Evolutionary conservation across 2,113 vertebrate genomes (phyloP).

Genomic region (Chaenogobius annularis): DNA sequence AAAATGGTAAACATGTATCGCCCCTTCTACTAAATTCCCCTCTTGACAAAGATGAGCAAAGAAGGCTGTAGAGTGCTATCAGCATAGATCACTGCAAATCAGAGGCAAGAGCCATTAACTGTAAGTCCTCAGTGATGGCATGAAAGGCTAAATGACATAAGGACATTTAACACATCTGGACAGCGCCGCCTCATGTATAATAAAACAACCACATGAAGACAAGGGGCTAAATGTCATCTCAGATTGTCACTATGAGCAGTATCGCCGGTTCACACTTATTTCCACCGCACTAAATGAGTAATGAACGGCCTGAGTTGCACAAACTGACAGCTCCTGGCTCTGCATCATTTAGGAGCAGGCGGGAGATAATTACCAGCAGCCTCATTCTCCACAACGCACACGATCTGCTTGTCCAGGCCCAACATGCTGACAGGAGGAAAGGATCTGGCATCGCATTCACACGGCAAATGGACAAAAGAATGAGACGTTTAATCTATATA

Average conservation of each 20-base stretch:
- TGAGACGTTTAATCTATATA: background rate
- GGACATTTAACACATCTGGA: background rate
- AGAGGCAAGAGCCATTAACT: background rate
- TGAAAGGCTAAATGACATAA: background rate
- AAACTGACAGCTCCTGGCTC: constrained; percentile 17
- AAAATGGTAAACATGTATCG: background rate
- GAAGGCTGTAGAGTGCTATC: background rate
- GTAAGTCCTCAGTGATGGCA: background rate
- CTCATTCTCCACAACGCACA: no score
- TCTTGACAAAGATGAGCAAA: background rate
- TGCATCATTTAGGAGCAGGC: constrained; percentile 27
- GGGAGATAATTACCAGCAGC: background rate
- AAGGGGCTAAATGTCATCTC: constrained; percentile 34
- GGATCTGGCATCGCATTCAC: background rate
- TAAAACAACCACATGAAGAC: constrained; percentile 12
- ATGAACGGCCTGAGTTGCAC: constrained; percentile 7
- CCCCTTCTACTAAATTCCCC: background rate
- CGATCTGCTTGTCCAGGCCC: background rate
- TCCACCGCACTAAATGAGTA: background rate
- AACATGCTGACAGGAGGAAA: background rate
- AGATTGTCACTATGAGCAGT: constrained; percentile 14
- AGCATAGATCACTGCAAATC: background rate
- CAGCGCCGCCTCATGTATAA: constrained; percentile 10
- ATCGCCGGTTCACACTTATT: background rate
- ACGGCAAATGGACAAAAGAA: background rate